These are phyloP conservation scores for Crotalus helleri DNA, from an alignment of 2,113 vertebrate genomes.

Conservation along the genomic window DNA sequence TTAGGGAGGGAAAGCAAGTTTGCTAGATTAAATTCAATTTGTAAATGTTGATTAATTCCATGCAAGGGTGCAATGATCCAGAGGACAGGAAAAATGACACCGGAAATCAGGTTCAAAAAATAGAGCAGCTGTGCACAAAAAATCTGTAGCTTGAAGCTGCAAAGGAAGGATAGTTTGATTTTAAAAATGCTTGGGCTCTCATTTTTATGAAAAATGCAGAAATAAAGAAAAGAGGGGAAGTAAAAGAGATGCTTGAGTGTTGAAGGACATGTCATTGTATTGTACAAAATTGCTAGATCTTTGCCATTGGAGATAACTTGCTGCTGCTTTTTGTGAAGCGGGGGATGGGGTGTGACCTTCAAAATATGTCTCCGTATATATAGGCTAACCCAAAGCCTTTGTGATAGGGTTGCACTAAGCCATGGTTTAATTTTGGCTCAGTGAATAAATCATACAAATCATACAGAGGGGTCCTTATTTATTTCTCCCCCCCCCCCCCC, in stretches of 20 bases:
- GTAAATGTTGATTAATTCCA: conserved; percentile 50
- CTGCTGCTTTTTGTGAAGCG: not conserved
- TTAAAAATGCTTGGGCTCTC: conserved; percentile 44
- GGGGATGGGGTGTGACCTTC: not conserved
- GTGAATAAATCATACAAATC: too few species aligned
- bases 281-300: not conserved
- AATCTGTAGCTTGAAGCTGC: conserved; percentile 44
- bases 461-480: not conserved
- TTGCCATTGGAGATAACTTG: not conserved
- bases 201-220: not conserved
- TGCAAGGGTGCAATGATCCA: conserved; percentile 45
- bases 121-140: conserved; percentile 41
- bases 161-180: conserved; percentile 37
- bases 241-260: conserved; percentile 26
- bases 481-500: not conserved
- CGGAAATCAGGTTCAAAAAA: conserved; percentile 43
- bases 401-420: too few species aligned
- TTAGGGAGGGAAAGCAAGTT: conserved; percentile 39
- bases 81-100: conserved; percentile 44
- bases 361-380: not conserved
- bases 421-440: too few species aligned
- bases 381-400: too few species aligned
- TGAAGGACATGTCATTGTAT: not conserved
- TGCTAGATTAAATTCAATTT: conserved; percentile 55
- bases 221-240: not conserved